Evolutionary conservation across 2,113 vertebrate species (phyloP).

Genomic region (Martes martes): DNA sequence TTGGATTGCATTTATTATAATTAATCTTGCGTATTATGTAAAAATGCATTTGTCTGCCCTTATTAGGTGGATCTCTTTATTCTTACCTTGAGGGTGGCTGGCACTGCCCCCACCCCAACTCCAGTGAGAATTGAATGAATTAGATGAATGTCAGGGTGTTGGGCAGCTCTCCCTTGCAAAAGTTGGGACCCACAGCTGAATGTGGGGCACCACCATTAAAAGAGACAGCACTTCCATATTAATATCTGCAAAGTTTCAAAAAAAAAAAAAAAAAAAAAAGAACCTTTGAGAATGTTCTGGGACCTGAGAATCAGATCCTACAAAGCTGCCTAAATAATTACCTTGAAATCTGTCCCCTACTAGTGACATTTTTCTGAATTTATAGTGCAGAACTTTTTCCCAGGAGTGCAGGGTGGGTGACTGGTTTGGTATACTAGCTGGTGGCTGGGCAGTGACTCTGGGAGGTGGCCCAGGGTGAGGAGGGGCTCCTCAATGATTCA

Average conservation of each 20-base stretch:
- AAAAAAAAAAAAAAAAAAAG: not conserved
- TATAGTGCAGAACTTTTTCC: not conserved
- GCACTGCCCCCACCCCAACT: not conserved
- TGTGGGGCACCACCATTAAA: not conserved
- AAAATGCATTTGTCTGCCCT: not conserved
- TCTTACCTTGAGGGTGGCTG: not conserved
- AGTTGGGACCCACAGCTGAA: not conserved
- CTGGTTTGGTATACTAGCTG: not conserved
- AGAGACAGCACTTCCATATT: not conserved
- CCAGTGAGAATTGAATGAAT: not conserved
- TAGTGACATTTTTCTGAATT: not conserved
- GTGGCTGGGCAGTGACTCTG: not conserved
- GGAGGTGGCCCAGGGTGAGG: not conserved
- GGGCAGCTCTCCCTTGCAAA: not conserved
- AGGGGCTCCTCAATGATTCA: not conserved
- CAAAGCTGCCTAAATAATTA: not conserved
- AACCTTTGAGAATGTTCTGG: not conserved
- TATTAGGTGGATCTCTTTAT: not conserved
- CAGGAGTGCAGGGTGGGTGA: not conserved
- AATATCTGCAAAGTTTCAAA: not conserved
- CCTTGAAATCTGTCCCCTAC: not conserved
- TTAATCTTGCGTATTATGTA: slow-evolving; percentile 26
- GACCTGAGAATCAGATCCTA: not conserved
- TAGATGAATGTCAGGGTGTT: not conserved
- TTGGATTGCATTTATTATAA: slow-evolving; percentile 23